phyloP scores from a whole-genome alignment of 2,113 vertebrate species.

The Xenopus borealis region DNA sequence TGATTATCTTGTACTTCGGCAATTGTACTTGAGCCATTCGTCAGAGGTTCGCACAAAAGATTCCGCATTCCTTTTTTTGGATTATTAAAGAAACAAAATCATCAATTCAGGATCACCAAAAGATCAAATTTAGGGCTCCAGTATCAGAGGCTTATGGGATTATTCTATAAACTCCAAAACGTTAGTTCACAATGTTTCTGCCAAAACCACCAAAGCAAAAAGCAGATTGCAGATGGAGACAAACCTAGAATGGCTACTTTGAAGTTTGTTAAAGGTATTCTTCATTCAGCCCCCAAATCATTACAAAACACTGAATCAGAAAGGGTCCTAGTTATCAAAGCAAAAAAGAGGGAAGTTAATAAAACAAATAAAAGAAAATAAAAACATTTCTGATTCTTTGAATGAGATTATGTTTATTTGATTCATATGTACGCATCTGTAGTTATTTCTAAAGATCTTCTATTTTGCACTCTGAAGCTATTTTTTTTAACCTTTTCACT shows the following conservation, averaged over 20 bases:
- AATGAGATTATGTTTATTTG: too few relatives aligned
- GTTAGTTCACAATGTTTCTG: background rate
- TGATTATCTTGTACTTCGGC: background rate
- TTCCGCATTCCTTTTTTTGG: background rate
- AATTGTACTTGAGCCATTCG: background rate
- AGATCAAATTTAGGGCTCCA: conserved; percentile 2
- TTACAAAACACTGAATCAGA: background rate
- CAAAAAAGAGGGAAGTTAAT: too few relatives aligned
- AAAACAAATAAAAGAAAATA: too few relatives aligned
- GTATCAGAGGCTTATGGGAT: conserved; percentile 1
- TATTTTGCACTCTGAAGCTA: too few relatives aligned
- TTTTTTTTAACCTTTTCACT: too few relatives aligned
- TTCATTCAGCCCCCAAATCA: background rate
- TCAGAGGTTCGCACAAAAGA: background rate
- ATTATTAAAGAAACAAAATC: background rate
- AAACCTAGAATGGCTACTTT: background rate
- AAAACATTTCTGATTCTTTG: too few relatives aligned
- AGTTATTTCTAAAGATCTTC: too few relatives aligned
- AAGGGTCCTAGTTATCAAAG: too few relatives aligned
- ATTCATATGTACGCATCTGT: too few relatives aligned
- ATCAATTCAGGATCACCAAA: background rate
- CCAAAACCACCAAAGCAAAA: background rate
- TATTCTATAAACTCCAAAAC: conserved; percentile 1
- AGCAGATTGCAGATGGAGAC: background rate
- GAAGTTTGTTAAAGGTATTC: background rate